These are phyloP conservation scores for Petaurus breviceps DNA, from an alignment of 2,113 vertebrate species.

Conservation along the genomic window DNA sequence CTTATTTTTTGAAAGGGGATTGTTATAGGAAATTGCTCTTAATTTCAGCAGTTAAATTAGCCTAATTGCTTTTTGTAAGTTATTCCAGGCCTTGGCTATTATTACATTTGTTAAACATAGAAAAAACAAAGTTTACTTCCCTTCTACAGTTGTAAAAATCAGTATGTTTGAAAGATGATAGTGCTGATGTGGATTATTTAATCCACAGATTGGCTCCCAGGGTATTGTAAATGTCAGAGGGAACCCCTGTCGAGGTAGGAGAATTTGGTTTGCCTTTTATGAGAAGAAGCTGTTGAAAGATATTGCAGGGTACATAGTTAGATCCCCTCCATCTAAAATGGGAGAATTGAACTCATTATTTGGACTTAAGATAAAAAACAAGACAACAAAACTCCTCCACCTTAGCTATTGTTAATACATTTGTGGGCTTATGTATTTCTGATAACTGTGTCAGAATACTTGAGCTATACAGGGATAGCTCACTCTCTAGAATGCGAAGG, in stretches of 20 bases:
- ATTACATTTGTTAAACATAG: background rate
- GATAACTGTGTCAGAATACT: constrained; percentile 15
- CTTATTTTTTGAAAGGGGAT: background rate
- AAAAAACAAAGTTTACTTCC: background rate
- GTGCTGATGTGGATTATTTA: background rate
- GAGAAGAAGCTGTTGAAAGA: background rate
- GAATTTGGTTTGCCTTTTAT: background rate
- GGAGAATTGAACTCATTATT: background rate
- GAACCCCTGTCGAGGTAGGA: background rate
- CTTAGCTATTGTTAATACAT: constrained; percentile 29
- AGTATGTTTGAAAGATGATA: background rate
- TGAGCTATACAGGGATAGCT: constrained; percentile 40
- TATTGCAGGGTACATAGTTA: background rate
- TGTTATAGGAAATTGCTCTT: background rate
- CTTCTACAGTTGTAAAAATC: background rate
- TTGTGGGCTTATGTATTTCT: constrained; percentile 5
- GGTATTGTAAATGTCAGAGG: background rate
- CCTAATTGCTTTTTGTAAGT: background rate
- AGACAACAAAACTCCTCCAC: background rate
- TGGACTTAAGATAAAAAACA: background rate
- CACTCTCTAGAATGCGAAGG: background rate
- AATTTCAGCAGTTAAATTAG: background rate
- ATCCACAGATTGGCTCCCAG: background rate
- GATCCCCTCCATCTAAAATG: background rate
- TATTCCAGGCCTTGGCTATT: background rate